Conservation (phyloP, 2,113 vertebrate genomes). For the Lates calcarifer region DNA sequence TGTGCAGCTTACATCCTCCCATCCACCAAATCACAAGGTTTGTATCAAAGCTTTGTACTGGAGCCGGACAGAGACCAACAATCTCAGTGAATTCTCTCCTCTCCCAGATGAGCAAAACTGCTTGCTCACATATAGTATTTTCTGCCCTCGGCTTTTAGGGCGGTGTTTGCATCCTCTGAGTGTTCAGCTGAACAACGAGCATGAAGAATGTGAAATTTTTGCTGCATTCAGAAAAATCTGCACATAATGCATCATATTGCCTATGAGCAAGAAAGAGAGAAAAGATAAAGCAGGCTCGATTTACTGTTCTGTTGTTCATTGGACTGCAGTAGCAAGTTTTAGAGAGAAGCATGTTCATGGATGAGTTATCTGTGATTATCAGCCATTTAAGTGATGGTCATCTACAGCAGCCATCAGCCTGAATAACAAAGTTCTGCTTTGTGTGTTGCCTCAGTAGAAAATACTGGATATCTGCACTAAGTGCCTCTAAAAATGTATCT, state of each 20-base stretch:
- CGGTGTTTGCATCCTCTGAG: not conserved
- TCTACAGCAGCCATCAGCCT: not conserved
- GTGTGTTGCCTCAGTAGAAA: too few species aligned
- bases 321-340: not conserved
- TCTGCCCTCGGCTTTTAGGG: conserved; percentile 6
- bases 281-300: conserved; percentile 1
- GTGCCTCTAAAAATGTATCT: too few species aligned
- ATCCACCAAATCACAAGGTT: conserved; percentile 42
- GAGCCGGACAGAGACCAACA: conserved; percentile 18
- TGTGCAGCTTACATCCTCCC: conserved; percentile 49
- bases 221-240: not conserved
- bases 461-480: too few species aligned
- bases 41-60: conserved; percentile 46
- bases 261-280: not conserved
- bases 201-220: not conserved
- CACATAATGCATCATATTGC: not conserved
- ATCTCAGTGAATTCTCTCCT: conserved; percentile 15
- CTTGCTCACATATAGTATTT: conserved; percentile 2
- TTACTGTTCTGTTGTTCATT: conserved; percentile 8
- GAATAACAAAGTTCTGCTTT: not conserved
- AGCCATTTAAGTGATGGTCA: not conserved
- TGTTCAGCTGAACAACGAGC: conserved; percentile 11
- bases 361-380: not conserved
- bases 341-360: too few species aligned
- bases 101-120: conserved; percentile 22